A percentile compares a stretch with the other conserved stretches of the same genome.
These are phyloP conservation scores for Heliconius hewitsoni DNA, from an alignment of 1,140 invertebrate species.

Conservation along the genomic window DNA sequence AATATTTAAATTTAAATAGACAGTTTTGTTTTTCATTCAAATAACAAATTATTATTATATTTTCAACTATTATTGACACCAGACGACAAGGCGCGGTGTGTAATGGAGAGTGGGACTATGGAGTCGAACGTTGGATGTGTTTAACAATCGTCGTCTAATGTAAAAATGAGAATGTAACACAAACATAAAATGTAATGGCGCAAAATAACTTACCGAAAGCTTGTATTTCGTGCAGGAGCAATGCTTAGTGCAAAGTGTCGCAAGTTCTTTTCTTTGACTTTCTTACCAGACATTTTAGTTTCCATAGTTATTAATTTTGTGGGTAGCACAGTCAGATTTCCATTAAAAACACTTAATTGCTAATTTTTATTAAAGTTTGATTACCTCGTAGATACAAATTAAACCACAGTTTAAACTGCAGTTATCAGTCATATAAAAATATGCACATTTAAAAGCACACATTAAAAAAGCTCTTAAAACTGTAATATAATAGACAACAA, in stretches of 20 bases:
- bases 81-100: neutral
- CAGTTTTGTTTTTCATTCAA: neutral
- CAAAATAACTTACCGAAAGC: slow-evolving; percentile 55
- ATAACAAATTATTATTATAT: neutral
- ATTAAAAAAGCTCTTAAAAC: neutral
- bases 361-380: neutral
- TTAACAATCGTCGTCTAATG: slow-evolving; percentile 16
- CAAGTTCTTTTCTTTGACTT: neutral
- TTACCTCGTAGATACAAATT: neutral
- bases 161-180: slow-evolving; percentile 29
- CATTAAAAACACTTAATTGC: neutral
- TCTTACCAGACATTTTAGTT: neutral
- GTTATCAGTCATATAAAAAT: neutral
- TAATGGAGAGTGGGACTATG: neutral
- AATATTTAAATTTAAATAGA: too few species aligned
- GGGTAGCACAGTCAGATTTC: neutral
- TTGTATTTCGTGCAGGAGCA: slow-evolving; percentile 41
- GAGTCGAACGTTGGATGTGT: neutral
- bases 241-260: slow-evolving; percentile 31
- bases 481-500: slow-evolving; percentile 20
- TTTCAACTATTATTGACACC: neutral
- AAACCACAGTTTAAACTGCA: neutral
- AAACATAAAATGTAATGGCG: slow-evolving; percentile 39
- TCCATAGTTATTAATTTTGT: neutral
- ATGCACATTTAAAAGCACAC: slow-evolving; percentile 10